Percentiles rank a stretch among this genome's conserved stretches.
Conservation (phyloP, 2,113 vertebrate species). For the Gymnogyps californianus region DNA sequence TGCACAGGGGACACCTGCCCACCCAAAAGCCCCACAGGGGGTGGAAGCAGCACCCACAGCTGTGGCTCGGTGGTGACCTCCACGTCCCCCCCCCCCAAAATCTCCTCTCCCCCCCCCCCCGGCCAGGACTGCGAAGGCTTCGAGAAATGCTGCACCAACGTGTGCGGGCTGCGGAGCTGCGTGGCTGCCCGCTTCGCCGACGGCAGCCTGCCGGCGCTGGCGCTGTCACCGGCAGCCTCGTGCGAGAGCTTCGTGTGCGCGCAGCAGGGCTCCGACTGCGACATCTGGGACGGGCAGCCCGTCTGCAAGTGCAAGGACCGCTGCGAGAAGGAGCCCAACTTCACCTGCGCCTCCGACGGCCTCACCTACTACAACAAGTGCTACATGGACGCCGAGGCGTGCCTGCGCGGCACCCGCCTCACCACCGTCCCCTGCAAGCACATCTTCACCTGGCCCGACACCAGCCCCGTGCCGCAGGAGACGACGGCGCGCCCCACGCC, state of each 20-base stretch:
- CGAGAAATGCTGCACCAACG: conserved; percentile 97
- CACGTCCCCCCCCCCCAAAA: rapidly evolving
- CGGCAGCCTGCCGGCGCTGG: conserved; percentile 56
- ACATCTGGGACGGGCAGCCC: conserved; percentile 92
- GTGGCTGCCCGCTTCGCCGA: conserved; percentile 90
- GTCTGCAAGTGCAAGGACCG: conserved; percentile 94
- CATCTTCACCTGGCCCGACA: conserved; percentile 85
- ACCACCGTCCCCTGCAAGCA: conserved; percentile 88
- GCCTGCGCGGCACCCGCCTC: conserved; percentile 83
- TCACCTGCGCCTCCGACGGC: conserved; percentile 94
- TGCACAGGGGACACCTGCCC: rapidly evolving
- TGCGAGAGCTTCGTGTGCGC: conserved; percentile 88
- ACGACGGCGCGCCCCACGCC: conserved; percentile 83
- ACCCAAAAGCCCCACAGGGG: rapidly evolving
- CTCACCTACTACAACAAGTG: conserved; percentile 98
- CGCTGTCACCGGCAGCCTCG: conserved; percentile 60
- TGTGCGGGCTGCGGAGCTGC: conserved; percentile 92
- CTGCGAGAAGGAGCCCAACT: conserved; percentile 94
- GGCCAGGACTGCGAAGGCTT: conserved; percentile 86
- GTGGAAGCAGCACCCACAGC: not conserved
- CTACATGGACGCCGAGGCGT: conserved; percentile 97
- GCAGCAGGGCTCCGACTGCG: conserved; percentile 92
- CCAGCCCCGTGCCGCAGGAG: conserved; percentile 83
- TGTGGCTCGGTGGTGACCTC: not conserved
- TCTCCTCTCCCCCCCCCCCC: not conserved